Evolutionary conservation across 2,113 vertebrate genomes (phyloP), one percentile per base, ranked within the genome.

Genomic region (Sapayoa aenigma): DNA sequence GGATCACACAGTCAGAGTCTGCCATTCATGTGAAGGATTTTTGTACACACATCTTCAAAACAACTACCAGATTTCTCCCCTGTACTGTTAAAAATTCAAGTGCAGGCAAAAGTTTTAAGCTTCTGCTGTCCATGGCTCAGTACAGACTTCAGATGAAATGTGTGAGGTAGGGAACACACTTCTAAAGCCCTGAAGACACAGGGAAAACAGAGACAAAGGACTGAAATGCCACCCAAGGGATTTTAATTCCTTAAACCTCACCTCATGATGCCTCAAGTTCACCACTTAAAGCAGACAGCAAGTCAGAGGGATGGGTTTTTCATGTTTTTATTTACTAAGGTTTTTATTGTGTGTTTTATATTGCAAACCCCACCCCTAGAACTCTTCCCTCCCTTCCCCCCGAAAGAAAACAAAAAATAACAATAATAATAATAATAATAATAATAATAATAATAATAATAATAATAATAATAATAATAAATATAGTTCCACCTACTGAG

Each of bases 321-420:
- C 86, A 95, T 0, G 1, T 85, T 83, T 95, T 94, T 96, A 96
- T 97, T 97, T 97, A 96, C 94, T 95, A 97, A 97, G 91, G 92
- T 97, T 97, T 96, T 96, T 94, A 96, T 95, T 95, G 83, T 97
- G 94, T 96, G 87, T 97, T 96, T 96, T 90, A 96, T 96, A 97
- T 95, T 96, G 95, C 95, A 97, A 97, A 96, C 88, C 94, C 93
- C 89, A 93, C 75, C 94, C 94, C 53, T 73, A 87, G 77, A 96
- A 94, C 75, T 88, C 83, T 93, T 66, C 73, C 93, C 94, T 62
- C 76, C 87, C 95, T 71, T 56, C 81, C 82, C 76, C 92, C 66
- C 67, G 13, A 84, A 91, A 87, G 47, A 84, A 96, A 94, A 33
- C 46, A 37, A 87, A 89, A 77, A 79, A 65, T 12, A 90, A 83